These are phyloP conservation scores for Myotis brandtii DNA, from an alignment of 2,113 vertebrate species.

Conservation along the genomic window DNA sequence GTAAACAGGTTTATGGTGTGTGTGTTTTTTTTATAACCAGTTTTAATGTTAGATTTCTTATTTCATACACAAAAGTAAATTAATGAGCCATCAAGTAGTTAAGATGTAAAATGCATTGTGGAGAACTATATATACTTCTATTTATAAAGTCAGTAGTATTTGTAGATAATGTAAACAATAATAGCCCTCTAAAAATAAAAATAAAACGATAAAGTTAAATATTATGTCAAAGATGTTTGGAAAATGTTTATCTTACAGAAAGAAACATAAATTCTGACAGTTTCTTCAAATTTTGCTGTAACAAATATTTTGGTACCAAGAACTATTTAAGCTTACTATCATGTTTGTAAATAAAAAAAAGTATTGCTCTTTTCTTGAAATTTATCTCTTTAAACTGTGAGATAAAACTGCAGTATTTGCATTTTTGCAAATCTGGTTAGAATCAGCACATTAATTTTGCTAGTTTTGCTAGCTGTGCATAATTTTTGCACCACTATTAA, in stretches of 20 bases:
- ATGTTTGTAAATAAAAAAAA: conserved; percentile 79
- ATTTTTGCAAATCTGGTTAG: conserved; percentile 86
- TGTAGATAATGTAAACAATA: not conserved
- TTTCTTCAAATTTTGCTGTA: conserved; percentile 73
- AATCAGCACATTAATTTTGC: conserved; percentile 86
- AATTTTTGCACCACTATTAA: conserved; percentile 79
- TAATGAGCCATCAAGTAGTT: not conserved
- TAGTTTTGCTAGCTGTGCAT: conserved; percentile 80
- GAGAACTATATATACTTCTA: not conserved
- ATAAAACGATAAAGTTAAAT: not conserved
- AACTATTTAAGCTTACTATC: conserved; percentile 81
- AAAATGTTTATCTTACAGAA: not conserved
- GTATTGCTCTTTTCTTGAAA: conserved; percentile 78
- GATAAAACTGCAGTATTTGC: conserved; percentile 84
- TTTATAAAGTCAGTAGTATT: not conserved
- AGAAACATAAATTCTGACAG: conserved; percentile 3
- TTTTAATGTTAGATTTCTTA: not conserved
- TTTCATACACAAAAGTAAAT: not conserved
- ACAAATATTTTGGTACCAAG: conserved; percentile 76
- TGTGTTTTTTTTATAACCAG: not conserved
- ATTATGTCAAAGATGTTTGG: not conserved
- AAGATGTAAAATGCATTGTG: not conserved
- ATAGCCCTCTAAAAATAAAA: not conserved
- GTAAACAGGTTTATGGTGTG: not conserved
- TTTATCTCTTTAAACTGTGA: conserved; percentile 83